Conservation (phyloP, 2,888 invertebrate species). For the Ophion slaviceki region DNA sequence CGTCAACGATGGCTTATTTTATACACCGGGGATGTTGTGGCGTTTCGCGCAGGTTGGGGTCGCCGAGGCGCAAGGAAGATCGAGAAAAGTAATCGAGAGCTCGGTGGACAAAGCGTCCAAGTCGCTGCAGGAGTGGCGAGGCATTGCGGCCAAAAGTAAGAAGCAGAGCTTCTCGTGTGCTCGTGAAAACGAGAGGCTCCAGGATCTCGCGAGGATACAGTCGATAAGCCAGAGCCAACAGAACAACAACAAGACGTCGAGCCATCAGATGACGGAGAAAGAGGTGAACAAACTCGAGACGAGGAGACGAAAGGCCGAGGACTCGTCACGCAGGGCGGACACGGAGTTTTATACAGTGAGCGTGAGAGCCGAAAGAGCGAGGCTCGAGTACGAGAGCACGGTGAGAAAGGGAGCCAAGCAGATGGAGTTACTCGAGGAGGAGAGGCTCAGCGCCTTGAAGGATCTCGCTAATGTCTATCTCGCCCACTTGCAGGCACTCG, state of each 20-base stretch:
- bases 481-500: constrained; percentile 87
- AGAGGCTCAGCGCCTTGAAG: constrained; percentile 92
- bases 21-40: not conserved
- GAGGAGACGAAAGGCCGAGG: constrained; percentile 95
- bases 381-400: constrained; percentile 96
- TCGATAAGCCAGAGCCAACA: constrained; percentile 86
- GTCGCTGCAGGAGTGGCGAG: constrained; percentile 92
- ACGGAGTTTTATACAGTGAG: constrained; percentile 97
- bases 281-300: constrained; percentile 92
- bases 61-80: constrained; percentile 86
- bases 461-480: constrained; percentile 86
- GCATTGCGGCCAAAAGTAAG: constrained; percentile 94
- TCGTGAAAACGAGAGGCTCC: constrained; percentile 95
- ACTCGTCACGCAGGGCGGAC: constrained; percentile 95
- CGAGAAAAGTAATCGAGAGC: constrained; percentile 86
- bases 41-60: constrained; percentile 86
- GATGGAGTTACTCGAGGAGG: constrained; percentile 95
- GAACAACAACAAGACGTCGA: constrained; percentile 83
- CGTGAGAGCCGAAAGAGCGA: constrained; percentile 94
- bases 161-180: constrained; percentile 94
- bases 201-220: constrained; percentile 87
- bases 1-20: not conserved
- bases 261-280: constrained; percentile 85
- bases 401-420: constrained; percentile 94
- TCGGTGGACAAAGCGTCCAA: constrained; percentile 94